Percentiles rank a stretch among this genome's conserved stretches.
phyloP scores from a whole-genome alignment of 53 echinoderm and acorn worm genomes.

The Paracentrotus lividus region DNA sequence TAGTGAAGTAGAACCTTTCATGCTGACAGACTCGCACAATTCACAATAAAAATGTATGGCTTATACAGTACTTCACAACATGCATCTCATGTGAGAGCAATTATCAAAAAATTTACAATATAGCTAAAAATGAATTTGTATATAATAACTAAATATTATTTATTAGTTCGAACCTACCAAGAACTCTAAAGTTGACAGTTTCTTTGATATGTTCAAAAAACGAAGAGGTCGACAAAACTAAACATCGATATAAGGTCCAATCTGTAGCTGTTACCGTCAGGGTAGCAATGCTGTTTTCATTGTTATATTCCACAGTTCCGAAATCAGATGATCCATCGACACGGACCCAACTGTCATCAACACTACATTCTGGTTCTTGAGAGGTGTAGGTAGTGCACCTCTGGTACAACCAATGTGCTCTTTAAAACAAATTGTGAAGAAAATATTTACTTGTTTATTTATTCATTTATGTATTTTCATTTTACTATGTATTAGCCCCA shows the following conservation, averaged over 20 bases:
- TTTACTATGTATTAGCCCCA: no score
- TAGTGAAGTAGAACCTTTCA: no score
- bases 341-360: not conserved
- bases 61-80: no score
- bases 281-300: not conserved
- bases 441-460: not conserved
- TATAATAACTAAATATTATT: no score
- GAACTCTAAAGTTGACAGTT: not conserved
- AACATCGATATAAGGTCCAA: not conserved
- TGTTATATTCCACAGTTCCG: not conserved
- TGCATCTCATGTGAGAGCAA: no score
- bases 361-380: no score
- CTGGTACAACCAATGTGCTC: not conserved
- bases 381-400: not conserved
- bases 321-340: not conserved
- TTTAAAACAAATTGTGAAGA: not conserved
- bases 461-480: no score
- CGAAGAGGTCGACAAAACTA: not conserved
- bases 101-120: no score
- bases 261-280: not conserved
- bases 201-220: not conserved
- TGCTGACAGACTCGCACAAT: no score
- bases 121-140: no score
- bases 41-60: no score
- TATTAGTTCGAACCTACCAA: slow-evolving; percentile 34